Conservation (phyloP, 2,888 invertebrate genomes). For the Bellardia pandia region DNA sequence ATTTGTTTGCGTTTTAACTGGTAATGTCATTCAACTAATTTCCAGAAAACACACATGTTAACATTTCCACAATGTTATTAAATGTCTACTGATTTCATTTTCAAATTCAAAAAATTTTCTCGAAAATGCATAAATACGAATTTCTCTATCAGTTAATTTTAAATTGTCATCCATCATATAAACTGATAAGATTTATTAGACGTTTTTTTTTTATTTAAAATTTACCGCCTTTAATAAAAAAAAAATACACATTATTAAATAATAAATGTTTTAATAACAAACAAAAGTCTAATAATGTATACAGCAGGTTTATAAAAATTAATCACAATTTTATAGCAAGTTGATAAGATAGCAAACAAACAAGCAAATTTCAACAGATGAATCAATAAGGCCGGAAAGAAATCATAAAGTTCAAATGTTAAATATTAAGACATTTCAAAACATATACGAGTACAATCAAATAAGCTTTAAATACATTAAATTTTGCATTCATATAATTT, state of each 20-base stretch:
- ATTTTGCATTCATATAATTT: neutral
- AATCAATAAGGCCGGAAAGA: constrained; percentile 21
- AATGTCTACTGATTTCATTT: neutral
- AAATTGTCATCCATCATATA: constrained; percentile 1
- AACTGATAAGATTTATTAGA: constrained; percentile 31
- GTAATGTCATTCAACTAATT: too few species aligned
- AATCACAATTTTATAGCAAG: constrained; percentile 35
- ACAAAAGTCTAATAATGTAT: neutral
- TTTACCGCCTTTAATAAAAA: constrained; percentile 28
- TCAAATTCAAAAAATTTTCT: neutral
- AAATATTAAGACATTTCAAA: neutral
- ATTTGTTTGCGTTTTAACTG: too few species aligned
- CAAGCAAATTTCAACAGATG: neutral
- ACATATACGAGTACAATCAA: neutral
- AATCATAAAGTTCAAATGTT: constrained; percentile 6
- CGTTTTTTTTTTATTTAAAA: neutral
- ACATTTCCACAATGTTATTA: neutral
- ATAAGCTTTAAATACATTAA: neutral
- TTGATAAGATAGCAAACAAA: constrained; percentile 39
- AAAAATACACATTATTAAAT: constrained; percentile 15
- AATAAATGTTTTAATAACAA: constrained; percentile 17
- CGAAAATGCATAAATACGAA: neutral
- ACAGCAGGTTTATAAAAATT: neutral
- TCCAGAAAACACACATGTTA: too few species aligned
- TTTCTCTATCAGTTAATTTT: neutral